phyloP scores from a whole-genome alignment of 2,888 invertebrate genomes.

The Anoplius nigerrimus region DNA sequence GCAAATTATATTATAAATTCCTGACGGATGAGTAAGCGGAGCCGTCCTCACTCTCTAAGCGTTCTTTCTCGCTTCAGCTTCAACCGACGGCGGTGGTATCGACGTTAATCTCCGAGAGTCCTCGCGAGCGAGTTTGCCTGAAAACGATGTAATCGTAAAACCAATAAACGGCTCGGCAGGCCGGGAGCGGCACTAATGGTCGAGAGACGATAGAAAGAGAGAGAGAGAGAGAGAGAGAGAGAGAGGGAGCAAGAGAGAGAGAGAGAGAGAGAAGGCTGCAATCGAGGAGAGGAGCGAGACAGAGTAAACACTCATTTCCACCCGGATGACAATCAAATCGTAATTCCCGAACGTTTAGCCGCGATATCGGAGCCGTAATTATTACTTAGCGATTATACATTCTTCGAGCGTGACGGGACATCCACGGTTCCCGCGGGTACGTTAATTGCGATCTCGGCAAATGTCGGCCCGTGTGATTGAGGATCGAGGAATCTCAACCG shows the following conservation, averaged over 20 bases:
- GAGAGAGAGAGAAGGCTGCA: not conserved
- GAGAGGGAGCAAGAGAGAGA: not conserved
- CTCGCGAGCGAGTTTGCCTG: constrained; percentile 7
- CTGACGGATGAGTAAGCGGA: constrained; percentile 49
- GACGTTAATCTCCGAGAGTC: not conserved
- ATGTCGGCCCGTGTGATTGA: not conserved
- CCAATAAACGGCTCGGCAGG: not conserved
- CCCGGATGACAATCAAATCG: constrained; percentile 8
- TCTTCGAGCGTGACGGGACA: constrained; percentile 9
- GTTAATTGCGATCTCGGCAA: not conserved
- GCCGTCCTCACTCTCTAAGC: constrained; percentile 15
- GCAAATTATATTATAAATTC: constrained; percentile 53
- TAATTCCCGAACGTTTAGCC: constrained; percentile 6
- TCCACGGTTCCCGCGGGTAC: not conserved
- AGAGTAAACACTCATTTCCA: not conserved
- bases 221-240: too few relatives aligned
- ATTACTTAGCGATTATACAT: constrained; percentile 8
- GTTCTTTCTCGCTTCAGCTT: too few relatives aligned
- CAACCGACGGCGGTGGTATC: not conserved
- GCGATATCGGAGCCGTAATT: not conserved
- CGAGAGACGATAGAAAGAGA: not conserved
- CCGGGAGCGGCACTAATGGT: not conserved
- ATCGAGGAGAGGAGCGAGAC: not conserved
- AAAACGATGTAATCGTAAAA: constrained; percentile 4
- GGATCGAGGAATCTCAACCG: not conserved